Percentiles rank a stretch among this genome's conserved stretches.
These are phyloP conservation scores for Drosophila dives DNA, from an alignment of 2,888 invertebrate species.

Conservation along the genomic window DNA sequence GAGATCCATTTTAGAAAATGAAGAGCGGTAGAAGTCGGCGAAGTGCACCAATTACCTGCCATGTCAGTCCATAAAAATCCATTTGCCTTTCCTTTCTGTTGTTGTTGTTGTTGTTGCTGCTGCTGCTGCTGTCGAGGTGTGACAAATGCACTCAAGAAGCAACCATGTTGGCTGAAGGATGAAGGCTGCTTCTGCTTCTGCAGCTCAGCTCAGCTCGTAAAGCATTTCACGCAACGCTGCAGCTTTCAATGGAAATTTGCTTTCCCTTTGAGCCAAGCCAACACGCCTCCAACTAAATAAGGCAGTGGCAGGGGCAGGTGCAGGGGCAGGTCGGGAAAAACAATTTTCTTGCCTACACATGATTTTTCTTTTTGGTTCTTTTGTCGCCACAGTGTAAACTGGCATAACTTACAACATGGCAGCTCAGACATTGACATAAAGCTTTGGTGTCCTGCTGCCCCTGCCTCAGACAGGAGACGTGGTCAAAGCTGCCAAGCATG, in stretches of 20 bases:
- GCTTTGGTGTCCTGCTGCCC: constrained; percentile 42
- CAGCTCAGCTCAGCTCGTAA: constrained; percentile 53
- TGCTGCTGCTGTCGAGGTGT: constrained; percentile 64
- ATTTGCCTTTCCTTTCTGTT: constrained; percentile 61
- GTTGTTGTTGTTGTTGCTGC: constrained; percentile 14
- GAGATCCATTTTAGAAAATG: constrained; percentile 45
- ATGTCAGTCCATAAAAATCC: constrained; percentile 80
- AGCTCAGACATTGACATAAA: constrained; percentile 79
- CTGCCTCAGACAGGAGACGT: constrained; percentile 26
- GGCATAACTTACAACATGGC: constrained; percentile 79
- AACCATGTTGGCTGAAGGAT: constrained; percentile 31
- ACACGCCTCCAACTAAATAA: constrained; percentile 50
- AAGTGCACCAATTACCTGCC: constrained; percentile 76
- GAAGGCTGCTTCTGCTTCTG: constrained; percentile 28
- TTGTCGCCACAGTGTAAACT: constrained; percentile 53
- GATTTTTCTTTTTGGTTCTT: constrained; percentile 11
- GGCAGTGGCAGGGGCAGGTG: too few species aligned
- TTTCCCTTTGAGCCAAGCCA: constrained; percentile 63
- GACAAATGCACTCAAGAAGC: constrained; percentile 77
- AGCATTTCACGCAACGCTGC: constrained; percentile 81
- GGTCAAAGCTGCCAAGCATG: constrained; percentile 63
- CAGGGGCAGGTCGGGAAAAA: constrained; percentile 49
- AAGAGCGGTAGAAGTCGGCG: constrained; percentile 31
- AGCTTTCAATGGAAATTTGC: constrained; percentile 79
- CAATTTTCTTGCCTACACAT: constrained; percentile 73